These are phyloP conservation scores for Cepphus grylle DNA, from an alignment of 2,113 vertebrate species.

Conservation along the genomic window DNA sequence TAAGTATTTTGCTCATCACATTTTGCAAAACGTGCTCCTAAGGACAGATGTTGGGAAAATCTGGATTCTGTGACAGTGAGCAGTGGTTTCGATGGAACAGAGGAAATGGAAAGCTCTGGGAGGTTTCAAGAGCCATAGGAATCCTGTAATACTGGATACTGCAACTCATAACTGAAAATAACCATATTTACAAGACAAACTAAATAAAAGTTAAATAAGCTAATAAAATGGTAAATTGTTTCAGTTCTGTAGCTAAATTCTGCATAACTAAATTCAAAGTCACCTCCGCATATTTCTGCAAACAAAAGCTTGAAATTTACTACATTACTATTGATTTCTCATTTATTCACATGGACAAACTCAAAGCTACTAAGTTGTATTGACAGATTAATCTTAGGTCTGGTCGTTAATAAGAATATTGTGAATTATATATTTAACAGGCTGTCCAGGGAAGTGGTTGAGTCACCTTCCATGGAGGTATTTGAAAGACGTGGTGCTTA, in stretches of 20 bases:
- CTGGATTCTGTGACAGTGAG: accelerated
- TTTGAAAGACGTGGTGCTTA: no score
- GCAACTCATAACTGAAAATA: neutral
- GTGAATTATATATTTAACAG: neutral
- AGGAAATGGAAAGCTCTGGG: neutral
- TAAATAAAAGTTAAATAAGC: neutral
- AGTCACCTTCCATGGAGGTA: no score
- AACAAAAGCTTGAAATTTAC: neutral
- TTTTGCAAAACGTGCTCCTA: neutral
- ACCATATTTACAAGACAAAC: neutral
- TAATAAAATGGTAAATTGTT: neutral
- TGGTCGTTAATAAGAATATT: neutral
- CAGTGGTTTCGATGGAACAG: neutral
- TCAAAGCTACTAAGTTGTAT: neutral
- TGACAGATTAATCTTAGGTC: neutral
- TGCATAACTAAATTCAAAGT: neutral
- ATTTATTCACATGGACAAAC: neutral
- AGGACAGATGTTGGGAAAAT: neutral
- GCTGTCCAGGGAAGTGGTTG: no score
- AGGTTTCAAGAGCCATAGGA: neutral
- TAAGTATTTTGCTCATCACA: accelerated
- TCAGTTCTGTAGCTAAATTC: neutral
- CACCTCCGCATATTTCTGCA: neutral
- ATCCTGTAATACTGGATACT: neutral
- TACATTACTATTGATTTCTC: neutral